phyloP scores from a whole-genome alignment of 1,140 invertebrate genomes.

The Eurosta solidaginis region DNA sequence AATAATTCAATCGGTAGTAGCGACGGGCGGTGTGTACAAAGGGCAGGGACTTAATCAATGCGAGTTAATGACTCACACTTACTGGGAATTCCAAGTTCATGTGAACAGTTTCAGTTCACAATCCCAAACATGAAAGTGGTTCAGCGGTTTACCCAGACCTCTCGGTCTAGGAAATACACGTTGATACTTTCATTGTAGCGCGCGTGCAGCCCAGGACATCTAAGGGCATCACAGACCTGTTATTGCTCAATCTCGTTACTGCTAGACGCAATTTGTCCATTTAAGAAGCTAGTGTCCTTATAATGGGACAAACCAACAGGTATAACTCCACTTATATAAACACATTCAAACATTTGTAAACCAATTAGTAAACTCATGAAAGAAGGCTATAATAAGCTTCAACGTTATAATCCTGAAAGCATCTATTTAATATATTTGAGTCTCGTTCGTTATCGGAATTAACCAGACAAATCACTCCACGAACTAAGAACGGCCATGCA shows the following conservation, averaged over 20 bases:
- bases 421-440: no score
- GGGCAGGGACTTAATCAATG: constrained; percentile 85
- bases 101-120: constrained; percentile 80
- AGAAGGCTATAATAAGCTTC: no score
- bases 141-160: constrained; percentile 77
- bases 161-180: constrained; percentile 66
- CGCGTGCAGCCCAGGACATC: constrained; percentile 36
- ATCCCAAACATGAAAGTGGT: constrained; percentile 81
- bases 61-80: constrained; percentile 83
- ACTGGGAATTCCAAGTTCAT: no score
- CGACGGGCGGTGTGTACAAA: constrained; percentile 85
- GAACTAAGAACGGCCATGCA: no score
- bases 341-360: no score
- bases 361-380: no score
- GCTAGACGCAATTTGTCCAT: constrained; percentile 35
- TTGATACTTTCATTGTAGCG: constrained; percentile 37
- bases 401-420: no score
- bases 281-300: constrained; percentile 34
- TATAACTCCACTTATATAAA: no score
- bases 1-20: constrained; percentile 83
- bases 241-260: constrained; percentile 36
- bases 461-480: no score
- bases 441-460: no score
- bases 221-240: constrained; percentile 36
- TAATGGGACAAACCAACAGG: constrained; percentile 34